Percentiles rank a stretch among this genome's conserved stretches.
Conservation (phyloP, 2,113 vertebrate species). For the Diadophis punctatus region DNA sequence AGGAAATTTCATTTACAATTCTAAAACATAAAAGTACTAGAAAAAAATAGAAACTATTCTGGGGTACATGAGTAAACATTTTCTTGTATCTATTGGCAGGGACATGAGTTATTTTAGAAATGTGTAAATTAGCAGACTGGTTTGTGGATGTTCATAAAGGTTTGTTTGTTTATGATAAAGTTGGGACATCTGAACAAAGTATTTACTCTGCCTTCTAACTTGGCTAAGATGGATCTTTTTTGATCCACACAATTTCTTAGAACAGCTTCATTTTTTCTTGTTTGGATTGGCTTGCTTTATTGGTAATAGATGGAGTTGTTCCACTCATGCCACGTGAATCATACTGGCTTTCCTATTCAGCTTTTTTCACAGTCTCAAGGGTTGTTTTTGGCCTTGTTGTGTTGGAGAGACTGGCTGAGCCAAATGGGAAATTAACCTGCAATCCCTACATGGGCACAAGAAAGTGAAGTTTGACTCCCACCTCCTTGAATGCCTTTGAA, state of each 20-base stretch:
- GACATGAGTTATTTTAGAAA: not conserved
- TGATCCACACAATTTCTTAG: not conserved
- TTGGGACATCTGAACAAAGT: not conserved
- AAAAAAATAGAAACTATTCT: not conserved
- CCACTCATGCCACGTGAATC: not conserved
- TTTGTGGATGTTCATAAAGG: not conserved
- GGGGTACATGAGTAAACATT: not conserved
- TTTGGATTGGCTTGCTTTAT: not conserved
- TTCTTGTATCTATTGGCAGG: not conserved
- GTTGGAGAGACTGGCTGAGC: not conserved
- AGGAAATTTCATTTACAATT: not conserved
- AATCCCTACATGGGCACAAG: not conserved
- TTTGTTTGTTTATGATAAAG: not conserved
- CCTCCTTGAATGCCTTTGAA: not conserved
- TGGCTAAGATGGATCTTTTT: not conserved
- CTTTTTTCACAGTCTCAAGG: not conserved
- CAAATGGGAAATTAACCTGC: not conserved
- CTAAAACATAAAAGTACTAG: not conserved
- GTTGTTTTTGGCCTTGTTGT: not conserved
- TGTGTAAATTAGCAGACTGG: not conserved
- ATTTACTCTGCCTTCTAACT: not conserved
- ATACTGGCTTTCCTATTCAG: not conserved
- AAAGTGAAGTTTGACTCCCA: not conserved
- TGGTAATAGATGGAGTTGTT: not conserved
- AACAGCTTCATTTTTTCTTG: not conserved